Percentiles rank a stretch among this genome's conserved stretches.
phyloP scores from a whole-genome alignment of 2,888 invertebrate species.

The Isotomurus palustris region DNA sequence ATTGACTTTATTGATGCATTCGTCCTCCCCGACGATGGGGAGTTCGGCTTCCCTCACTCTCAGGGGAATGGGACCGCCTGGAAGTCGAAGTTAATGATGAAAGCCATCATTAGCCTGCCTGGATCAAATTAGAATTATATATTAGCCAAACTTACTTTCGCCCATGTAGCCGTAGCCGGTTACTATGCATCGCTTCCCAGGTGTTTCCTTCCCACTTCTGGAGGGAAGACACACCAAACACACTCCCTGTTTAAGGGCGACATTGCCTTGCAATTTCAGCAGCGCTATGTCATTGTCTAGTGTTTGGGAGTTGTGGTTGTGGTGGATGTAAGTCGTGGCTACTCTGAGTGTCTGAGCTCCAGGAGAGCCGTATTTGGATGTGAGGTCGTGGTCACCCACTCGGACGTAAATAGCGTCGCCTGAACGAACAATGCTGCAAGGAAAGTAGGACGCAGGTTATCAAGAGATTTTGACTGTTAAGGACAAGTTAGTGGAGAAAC shows the following conservation, averaged over 20 bases:
- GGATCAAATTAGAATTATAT: background rate
- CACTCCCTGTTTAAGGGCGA: slow-evolving; percentile 78
- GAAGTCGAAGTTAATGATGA: background rate
- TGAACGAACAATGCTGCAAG: slow-evolving; percentile 76
- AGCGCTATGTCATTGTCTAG: slow-evolving; percentile 90
- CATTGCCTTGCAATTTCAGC: slow-evolving; percentile 81
- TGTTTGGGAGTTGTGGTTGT: slow-evolving; percentile 92
- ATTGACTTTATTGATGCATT: slow-evolving; percentile 87
- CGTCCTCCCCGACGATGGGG: slow-evolving; percentile 86
- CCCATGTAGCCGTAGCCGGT: slow-evolving; percentile 95
- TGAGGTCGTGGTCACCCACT: slow-evolving; percentile 87
- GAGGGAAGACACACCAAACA: slow-evolving; percentile 84
- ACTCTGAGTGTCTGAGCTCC: slow-evolving; percentile 86
- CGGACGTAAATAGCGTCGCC: slow-evolving; percentile 90
- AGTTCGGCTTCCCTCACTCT: slow-evolving; percentile 84
- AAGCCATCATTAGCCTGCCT: background rate
- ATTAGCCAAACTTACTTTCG: slow-evolving; percentile 72
- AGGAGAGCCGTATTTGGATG: slow-evolving; percentile 82
- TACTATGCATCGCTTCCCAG: slow-evolving; percentile 78
- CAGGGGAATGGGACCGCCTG: slow-evolving; percentile 87
- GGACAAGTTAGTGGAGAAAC: slow-evolving; percentile 47
- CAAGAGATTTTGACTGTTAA: background rate
- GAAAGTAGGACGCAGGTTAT: background rate
- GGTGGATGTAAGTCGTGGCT: slow-evolving; percentile 89
- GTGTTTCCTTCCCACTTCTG: slow-evolving; percentile 66